phyloP scores from a whole-genome alignment of 2,888 invertebrate genomes.

The Tanytarsus gracilentus region DNA sequence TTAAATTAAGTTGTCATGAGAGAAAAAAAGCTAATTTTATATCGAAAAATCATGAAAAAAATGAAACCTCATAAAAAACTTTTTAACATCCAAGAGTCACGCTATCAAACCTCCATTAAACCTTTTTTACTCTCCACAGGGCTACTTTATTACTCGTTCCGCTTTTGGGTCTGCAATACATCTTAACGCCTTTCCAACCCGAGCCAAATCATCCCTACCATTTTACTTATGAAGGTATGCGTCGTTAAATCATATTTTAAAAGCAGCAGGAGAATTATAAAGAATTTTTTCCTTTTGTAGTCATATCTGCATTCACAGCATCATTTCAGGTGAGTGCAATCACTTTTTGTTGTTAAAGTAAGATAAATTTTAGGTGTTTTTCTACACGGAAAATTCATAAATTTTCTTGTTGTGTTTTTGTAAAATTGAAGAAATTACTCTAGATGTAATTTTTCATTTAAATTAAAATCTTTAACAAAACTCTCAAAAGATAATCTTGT shows the following conservation, averaged over 20 bases:
- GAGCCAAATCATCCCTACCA: conserved; percentile 61
- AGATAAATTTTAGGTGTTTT: background rate
- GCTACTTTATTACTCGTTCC: conserved; percentile 87
- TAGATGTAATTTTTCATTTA: too few species aligned
- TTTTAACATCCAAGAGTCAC: too few species aligned
- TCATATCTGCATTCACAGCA: conserved; percentile 74
- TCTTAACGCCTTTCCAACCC: conserved; percentile 78
- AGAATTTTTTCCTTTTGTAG: conserved; percentile 33
- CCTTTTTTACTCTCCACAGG: conserved; percentile 39
- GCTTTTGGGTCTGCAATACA: conserved; percentile 80
- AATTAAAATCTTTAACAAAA: background rate
- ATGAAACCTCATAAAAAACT: too few species aligned
- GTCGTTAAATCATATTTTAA: background rate
- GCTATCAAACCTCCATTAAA: too few species aligned
- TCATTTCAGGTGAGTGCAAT: conserved; percentile 70
- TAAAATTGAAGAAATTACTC: background rate
- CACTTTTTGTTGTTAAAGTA: background rate
- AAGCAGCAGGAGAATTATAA: background rate
- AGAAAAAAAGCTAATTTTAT: too few species aligned
- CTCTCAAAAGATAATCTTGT: background rate
- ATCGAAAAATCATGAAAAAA: too few species aligned
- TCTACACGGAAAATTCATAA: background rate
- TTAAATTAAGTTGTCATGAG: too few species aligned
- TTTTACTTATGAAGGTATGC: conserved; percentile 56
- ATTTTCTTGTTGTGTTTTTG: background rate